A percentile compares a stretch with the other conserved stretches of the same genome.
phyloP scores from a whole-genome alignment of 2,797 vertebrate genomes.

The Pseudopleuronectes americanus region DNA sequence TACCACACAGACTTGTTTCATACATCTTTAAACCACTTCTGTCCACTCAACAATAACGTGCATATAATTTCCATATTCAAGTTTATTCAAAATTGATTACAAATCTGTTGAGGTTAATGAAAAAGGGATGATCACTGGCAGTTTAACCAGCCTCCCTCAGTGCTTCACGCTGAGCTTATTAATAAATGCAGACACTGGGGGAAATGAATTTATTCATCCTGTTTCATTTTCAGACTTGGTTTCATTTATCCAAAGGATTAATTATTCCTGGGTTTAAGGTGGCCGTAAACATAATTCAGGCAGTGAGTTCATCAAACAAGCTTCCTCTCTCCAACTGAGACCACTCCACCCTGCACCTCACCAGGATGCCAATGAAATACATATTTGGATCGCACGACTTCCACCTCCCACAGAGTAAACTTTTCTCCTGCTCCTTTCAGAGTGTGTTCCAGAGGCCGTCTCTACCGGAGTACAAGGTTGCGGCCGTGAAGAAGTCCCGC shows the following conservation, averaged over 20 bases:
- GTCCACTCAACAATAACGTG: background rate
- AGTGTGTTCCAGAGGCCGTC: conserved; percentile 91
- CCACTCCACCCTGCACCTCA: background rate
- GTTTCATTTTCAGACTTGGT: background rate
- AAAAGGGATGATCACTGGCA: background rate
- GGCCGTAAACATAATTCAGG: background rate
- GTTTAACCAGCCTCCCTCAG: background rate
- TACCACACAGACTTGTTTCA: too few relatives aligned
- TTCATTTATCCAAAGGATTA: background rate
- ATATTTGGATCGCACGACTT: background rate
- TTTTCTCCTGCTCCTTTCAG: conserved; percentile 70
- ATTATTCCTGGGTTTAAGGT: background rate
- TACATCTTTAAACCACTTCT: conserved; percentile 3
- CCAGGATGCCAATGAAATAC: background rate
- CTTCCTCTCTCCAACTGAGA: background rate
- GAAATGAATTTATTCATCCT: background rate
- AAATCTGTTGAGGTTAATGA: background rate
- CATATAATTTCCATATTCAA: background rate
- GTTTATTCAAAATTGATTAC: background rate
- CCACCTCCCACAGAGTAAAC: background rate
- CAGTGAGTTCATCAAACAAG: background rate
- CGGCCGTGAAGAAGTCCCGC: conserved; percentile 92
- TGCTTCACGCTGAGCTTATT: conserved; percentile 21
- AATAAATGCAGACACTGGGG: background rate
- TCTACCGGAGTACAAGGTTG: conserved; percentile 95